Percentiles rank a stretch among this genome's conserved stretches.
Conservation (phyloP, 1,140 invertebrate species). For the Leptopilina clavipes region DNA sequence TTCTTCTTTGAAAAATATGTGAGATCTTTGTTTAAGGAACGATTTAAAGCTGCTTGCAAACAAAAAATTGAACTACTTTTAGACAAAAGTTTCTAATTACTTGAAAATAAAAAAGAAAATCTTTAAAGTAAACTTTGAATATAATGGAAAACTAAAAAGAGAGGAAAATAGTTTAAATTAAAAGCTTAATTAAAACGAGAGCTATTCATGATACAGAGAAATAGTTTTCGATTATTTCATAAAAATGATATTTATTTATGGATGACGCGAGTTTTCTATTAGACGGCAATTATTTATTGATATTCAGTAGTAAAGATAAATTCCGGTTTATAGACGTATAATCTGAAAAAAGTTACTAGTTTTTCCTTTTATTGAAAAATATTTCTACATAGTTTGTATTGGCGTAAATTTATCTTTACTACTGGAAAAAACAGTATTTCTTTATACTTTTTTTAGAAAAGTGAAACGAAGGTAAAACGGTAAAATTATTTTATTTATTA, state of each 20-base stretch:
- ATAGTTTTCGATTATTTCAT: not conserved
- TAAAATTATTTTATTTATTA: too few relatives aligned
- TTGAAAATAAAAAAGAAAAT: too few relatives aligned
- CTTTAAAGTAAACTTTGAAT: too few relatives aligned
- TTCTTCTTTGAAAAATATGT: too few relatives aligned
- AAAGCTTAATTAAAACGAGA: not conserved
- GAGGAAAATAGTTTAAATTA: not conserved
- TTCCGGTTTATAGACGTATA: not conserved
- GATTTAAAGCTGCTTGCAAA: too few relatives aligned
- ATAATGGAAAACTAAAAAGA: too few relatives aligned
- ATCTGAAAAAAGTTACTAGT: not conserved
- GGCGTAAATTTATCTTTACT: not conserved
- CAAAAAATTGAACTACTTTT: too few relatives aligned
- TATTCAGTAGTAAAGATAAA: not conserved
- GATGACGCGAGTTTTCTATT: not conserved
- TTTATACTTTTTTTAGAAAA: too few relatives aligned
- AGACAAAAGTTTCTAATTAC: too few relatives aligned
- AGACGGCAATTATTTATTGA: not conserved
- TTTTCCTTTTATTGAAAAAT: constrained; percentile 2
- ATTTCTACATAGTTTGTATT: not conserved
- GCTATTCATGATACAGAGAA: not conserved
- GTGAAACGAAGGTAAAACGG: too few relatives aligned
- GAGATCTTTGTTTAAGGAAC: too few relatives aligned
- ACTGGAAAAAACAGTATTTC: not conserved
- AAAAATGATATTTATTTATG: not conserved